Percentiles rank a stretch among this genome's conserved stretches.
phyloP scores from a whole-genome alignment of 2,888 invertebrate genomes.

The Gymnoscelis rufifasciata region DNA sequence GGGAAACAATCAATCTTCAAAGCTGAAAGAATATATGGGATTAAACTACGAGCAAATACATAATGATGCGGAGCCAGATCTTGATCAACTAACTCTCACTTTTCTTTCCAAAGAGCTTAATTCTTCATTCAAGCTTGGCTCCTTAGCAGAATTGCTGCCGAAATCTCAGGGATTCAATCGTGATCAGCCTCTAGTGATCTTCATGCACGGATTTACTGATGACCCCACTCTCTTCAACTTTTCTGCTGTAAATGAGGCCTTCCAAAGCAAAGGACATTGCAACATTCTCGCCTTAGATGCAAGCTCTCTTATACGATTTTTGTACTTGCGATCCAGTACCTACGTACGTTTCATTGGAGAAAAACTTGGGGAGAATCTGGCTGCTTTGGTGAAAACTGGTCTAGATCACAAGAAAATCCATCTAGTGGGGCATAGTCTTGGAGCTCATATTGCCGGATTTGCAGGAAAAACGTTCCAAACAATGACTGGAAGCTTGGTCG shows the following conservation, averaged over 20 bases:
- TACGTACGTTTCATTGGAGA: conserved; percentile 64
- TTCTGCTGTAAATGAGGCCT: conserved; percentile 34
- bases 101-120: conserved; percentile 38
- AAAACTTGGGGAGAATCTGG: conserved; percentile 49
- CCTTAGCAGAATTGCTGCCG: conserved; percentile 37
- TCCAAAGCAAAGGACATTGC: conserved; percentile 38
- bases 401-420: conserved; percentile 47
- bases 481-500: conserved; percentile 46
- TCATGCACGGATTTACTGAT: conserved; percentile 64
- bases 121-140: conserved; percentile 42
- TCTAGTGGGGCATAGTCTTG: conserved; percentile 69
- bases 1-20: conserved; percentile 9
- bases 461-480: conserved; percentile 49
- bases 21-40: conserved; percentile 9
- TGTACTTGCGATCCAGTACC: conserved; percentile 62
- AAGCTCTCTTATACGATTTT: conserved; percentile 56
- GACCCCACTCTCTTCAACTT: conserved; percentile 50
- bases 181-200: conserved; percentile 45
- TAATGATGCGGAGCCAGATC: conserved; percentile 41
- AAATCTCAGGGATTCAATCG: conserved; percentile 33
- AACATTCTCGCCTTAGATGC: conserved; percentile 65
- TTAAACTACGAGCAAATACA: conserved; percentile 36
- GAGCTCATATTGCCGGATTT: conserved; percentile 61
- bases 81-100: conserved; percentile 40
- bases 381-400: conserved; percentile 52